These are phyloP conservation scores for Bibio marci DNA, from an alignment of 2,888 invertebrate species.

Conservation along the genomic window DNA sequence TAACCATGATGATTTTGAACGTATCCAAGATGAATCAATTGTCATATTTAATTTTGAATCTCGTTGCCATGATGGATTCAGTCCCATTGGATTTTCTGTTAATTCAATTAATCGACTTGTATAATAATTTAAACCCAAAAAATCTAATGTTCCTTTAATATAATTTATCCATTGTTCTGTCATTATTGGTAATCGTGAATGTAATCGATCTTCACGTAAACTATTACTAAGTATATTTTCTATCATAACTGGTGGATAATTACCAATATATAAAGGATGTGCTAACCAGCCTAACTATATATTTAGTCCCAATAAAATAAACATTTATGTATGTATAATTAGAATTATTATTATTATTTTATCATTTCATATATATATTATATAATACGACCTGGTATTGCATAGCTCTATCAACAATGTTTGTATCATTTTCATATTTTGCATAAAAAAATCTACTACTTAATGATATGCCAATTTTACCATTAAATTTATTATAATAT, in stretches of 20 bases:
- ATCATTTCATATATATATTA: background rate
- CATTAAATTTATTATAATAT: slow-evolving; percentile 14
- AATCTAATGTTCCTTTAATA: slow-evolving; percentile 16
- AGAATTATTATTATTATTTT: background rate
- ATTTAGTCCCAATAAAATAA: background rate
- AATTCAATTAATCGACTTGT: slow-evolving; percentile 14
- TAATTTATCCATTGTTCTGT: slow-evolving; percentile 19
- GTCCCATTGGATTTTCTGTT: slow-evolving; percentile 11
- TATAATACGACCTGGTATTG: slow-evolving; percentile 14
- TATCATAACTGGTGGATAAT: slow-evolving; percentile 35
- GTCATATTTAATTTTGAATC: slow-evolving; percentile 23
- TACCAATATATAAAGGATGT: slow-evolving; percentile 34
- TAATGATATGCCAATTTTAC: slow-evolving; percentile 9
- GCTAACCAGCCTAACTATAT: slow-evolving; percentile 30
- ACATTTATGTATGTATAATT: background rate
- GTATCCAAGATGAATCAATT: slow-evolving; percentile 16
- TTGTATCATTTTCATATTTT: slow-evolving; percentile 11
- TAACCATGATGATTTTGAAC: slow-evolving; percentile 18
- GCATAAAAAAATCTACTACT: slow-evolving; percentile 17
- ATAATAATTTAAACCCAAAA: slow-evolving; percentile 21
- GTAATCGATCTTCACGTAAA: slow-evolving; percentile 23
- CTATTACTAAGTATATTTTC: slow-evolving; percentile 27
- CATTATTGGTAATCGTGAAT: slow-evolving; percentile 31
- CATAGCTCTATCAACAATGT: slow-evolving; percentile 15
- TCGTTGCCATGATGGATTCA: slow-evolving; percentile 33